These are phyloP conservation scores for Mayetiola destructor DNA, from an alignment of 2,888 invertebrate genomes.

Conservation along the genomic window DNA sequence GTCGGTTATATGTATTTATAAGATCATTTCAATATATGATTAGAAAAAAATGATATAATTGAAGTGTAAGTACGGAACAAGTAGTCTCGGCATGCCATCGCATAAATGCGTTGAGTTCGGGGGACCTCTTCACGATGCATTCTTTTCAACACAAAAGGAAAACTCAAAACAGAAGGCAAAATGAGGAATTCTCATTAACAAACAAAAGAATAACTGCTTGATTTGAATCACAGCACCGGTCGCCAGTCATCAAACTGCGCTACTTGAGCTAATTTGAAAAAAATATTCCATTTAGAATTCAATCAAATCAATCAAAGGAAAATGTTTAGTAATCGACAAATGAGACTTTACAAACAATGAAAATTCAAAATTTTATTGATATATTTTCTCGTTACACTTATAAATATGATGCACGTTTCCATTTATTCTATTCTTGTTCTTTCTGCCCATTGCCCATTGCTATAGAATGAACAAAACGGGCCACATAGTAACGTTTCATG, in stretches of 20 bases:
- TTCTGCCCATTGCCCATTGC: neutral
- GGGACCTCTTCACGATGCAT: neutral
- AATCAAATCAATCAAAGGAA: conserved; percentile 1
- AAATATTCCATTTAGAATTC: conserved; percentile 8
- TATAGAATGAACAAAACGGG: too few relatives aligned
- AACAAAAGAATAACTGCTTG: neutral
- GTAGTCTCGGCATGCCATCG: neutral
- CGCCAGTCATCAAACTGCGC: too few relatives aligned
- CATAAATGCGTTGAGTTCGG: neutral
- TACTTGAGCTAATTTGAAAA: too few relatives aligned
- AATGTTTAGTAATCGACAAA: neutral
- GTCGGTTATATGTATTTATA: neutral
- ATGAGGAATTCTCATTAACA: conserved; percentile 1
- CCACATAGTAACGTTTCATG: too few relatives aligned
- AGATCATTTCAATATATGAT: neutral
- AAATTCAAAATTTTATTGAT: neutral
- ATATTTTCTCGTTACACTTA: neutral
- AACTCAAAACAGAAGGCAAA: neutral
- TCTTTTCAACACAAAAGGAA: neutral
- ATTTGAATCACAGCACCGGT: neutral
- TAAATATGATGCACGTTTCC: neutral
- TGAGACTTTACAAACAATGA: conserved; percentile 1
- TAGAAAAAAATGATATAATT: neutral
- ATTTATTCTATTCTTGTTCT: neutral
- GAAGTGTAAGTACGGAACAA: neutral